Evolutionary conservation across 1,140 invertebrate species (phyloP).

Genomic region (Lerema accius): DNA sequence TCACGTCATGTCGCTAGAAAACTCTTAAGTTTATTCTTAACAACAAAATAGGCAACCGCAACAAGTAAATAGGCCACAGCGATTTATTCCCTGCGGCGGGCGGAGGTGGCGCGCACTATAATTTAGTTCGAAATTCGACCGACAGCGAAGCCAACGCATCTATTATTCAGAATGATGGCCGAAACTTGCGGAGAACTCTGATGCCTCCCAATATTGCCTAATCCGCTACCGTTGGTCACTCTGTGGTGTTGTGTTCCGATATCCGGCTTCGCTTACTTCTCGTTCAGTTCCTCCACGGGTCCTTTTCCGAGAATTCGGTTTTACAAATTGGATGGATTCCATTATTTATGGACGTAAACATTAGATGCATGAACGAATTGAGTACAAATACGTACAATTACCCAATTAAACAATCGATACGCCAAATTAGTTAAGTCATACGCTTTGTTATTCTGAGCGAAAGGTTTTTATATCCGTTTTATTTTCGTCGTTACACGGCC

Average conservation of each 20-base stretch:
- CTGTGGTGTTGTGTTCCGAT: slow-evolving; percentile 17
- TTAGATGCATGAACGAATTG: too few species aligned
- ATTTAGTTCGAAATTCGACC: slow-evolving; percentile 61
- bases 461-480: too few species aligned
- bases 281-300: background rate
- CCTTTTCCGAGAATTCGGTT: too few species aligned
- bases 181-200: slow-evolving; percentile 35
- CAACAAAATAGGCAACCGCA: slow-evolving; percentile 35
- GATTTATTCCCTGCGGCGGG: slow-evolving; percentile 49
- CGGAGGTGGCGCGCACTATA: slow-evolving; percentile 53
- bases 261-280: background rate
- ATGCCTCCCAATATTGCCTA: slow-evolving; percentile 36
- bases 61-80: slow-evolving; percentile 36
- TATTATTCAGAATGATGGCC: slow-evolving; percentile 50
- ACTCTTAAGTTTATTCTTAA: background rate
- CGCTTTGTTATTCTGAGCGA: too few species aligned
- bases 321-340: too few species aligned
- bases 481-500: too few species aligned
- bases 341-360: too few species aligned
- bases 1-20: background rate
- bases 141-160: slow-evolving; percentile 43
- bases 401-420: too few species aligned
- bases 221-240: slow-evolving; percentile 10
- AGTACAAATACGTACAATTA: too few species aligned
- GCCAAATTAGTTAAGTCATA: too few species aligned